phyloP scores from a whole-genome alignment of 1,140 invertebrate species.

The Magallana gigas region DNA sequence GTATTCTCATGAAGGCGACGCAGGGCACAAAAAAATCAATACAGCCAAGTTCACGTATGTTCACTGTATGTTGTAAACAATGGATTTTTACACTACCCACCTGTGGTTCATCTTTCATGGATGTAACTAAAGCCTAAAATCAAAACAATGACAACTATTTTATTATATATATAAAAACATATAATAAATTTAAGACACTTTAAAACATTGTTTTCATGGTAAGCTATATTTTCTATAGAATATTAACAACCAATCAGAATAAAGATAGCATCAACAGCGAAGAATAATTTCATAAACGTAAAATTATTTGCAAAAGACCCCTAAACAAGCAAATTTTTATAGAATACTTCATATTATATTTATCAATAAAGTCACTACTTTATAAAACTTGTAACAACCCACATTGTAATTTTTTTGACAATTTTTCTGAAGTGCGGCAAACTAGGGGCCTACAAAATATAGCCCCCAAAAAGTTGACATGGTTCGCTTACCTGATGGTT shows the following conservation, averaged over 20 bases:
- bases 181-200: background rate
- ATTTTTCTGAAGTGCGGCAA: constrained; percentile 42
- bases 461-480: constrained; percentile 42
- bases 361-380: too few relatives aligned
- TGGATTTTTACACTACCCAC: constrained; percentile 57
- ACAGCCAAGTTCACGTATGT: constrained; percentile 36
- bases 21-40: constrained; percentile 41
- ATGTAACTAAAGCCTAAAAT: constrained; percentile 72
- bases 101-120: constrained; percentile 73
- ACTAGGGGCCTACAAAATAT: background rate
- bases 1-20: background rate
- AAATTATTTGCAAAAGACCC: too few relatives aligned
- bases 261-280: too few relatives aligned
- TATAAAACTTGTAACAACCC: too few relatives aligned
- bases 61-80: background rate
- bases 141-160: constrained; percentile 43
- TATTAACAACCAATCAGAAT: too few relatives aligned
- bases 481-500: constrained; percentile 76
- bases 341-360: background rate
- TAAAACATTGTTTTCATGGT: background rate
- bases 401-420: constrained; percentile 1
- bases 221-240: too few relatives aligned
- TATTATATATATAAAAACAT: background rate
- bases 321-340: background rate
- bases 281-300: too few relatives aligned